A percentile compares a stretch with the other conserved stretches of the same genome.
phyloP scores from a whole-genome alignment of 2,113 vertebrate genomes.

The Daboia siamensis region DNA sequence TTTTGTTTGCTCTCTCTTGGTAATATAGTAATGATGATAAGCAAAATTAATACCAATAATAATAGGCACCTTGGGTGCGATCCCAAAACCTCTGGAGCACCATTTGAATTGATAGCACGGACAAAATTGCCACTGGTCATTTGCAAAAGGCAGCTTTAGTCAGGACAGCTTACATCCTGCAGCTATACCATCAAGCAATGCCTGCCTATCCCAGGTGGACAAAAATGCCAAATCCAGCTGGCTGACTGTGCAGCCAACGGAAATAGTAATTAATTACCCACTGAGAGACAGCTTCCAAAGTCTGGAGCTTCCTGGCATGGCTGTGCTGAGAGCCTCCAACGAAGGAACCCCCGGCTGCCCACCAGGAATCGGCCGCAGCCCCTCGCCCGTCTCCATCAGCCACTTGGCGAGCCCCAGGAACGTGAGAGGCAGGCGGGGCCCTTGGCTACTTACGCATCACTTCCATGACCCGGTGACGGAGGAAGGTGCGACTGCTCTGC shows the following conservation, averaged over 20 bases:
- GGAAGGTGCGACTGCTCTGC: conserved; percentile 96
- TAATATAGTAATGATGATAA: not conserved
- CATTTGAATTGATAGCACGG: too few relatives aligned
- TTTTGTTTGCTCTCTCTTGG: not conserved
- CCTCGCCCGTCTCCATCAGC: not conserved
- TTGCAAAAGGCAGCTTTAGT: too few relatives aligned
- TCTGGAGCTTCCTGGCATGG: not conserved
- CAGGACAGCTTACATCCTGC: too few relatives aligned
- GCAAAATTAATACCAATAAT: too few relatives aligned
- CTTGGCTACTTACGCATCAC: conserved; percentile 89
- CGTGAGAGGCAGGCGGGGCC: rapidly evolving
- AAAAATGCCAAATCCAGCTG: too few relatives aligned
- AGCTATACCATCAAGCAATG: too few relatives aligned
- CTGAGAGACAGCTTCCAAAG: not conserved
- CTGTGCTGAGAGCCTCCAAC: not conserved
- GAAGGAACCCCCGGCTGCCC: not conserved
- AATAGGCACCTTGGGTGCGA: too few relatives aligned
- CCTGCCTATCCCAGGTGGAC: too few relatives aligned
- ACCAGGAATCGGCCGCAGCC: not conserved
- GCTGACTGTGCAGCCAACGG: too few relatives aligned
- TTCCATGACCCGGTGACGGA: conserved; percentile 97
- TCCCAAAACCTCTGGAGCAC: too few relatives aligned
- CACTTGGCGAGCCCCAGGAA: not conserved
- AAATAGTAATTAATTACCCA: not conserved
- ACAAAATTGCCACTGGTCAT: too few relatives aligned